Evolutionary conservation across 2,113 vertebrate genomes (phyloP), one percentile per base, ranked within the genome.

Genomic region (Pungitius pungitius): DNA sequence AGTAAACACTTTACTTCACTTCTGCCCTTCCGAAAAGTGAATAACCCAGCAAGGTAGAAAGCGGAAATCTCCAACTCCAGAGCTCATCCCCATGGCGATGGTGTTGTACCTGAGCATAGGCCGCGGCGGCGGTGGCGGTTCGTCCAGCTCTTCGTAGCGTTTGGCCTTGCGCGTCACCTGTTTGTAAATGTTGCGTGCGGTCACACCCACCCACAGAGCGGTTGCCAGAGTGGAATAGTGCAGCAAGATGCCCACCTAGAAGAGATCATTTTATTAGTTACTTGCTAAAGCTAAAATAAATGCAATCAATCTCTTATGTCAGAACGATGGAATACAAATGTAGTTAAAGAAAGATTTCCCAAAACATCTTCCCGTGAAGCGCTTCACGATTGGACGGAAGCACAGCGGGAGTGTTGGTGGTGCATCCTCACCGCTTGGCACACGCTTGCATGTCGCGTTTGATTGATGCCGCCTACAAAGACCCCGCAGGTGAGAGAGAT

Each of bases 151-250:
- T 70, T 97, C 96, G 49, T 96, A 97, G 15, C 95, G 92, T 17
- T 98, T 99, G 30, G 94, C 92, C 82, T 99, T 99, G 71, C 95
- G 96, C 0, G 97, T 99, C 82, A 99, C 92, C 92, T 99, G 98
- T 59, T 99, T 99, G 84, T 98, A 99, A 88, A 99, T 98, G 87
- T 99, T 99, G 55, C 97, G 95, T 57, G 96, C 98, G 0, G 97
- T 99, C 77, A 99, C 97, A 1, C 97, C 98, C 11, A 97, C 94
- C 97, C 97, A 99, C 1, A 99, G 82, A 2, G 97, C 94, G 0
- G 97, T 98, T 2, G 97, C 95, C 67, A 99, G 94, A 9, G 97
- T 98, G 13, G 97, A 97, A 87, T 99, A 99, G 88, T 99, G 98
- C 64, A 99, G 94, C 87, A 99, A 91, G 87, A 99, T 99, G 18